A percentile compares a stretch with the other conserved stretches of the same genome.
Evolutionary conservation across 2,888 invertebrate species (phyloP).

Genomic region (Mesoligia furuncula): DNA sequence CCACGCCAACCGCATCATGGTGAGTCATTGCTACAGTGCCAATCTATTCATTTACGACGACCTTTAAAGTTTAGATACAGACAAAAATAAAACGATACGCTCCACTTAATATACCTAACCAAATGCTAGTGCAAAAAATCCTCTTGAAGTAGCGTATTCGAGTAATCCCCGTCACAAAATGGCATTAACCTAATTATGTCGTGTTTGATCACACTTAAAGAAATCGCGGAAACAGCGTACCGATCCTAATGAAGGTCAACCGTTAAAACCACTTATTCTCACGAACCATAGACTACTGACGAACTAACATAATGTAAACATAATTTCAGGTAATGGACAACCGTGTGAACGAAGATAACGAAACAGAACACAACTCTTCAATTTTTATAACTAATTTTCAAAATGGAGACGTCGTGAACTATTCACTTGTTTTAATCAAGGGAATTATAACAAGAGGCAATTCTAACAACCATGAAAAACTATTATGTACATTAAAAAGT

Average conservation of each 20-base stretch:
- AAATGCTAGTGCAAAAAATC: constrained; percentile 55
- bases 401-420: constrained; percentile 91
- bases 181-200: constrained; percentile 76
- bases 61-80: constrained; percentile 75
- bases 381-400: constrained; percentile 91
- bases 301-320: constrained; percentile 67
- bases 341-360: constrained; percentile 83
- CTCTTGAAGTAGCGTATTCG: constrained; percentile 32
- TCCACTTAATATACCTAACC: constrained; percentile 62
- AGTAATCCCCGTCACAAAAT: constrained; percentile 53
- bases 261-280: constrained; percentile 54
- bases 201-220: constrained; percentile 70
- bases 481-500: constrained; percentile 83
- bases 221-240: constrained; percentile 72
- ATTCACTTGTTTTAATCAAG: constrained; percentile 91
- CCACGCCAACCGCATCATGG: constrained; percentile 88
- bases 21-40: constrained; percentile 88
- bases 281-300: too few species aligned
- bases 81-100: constrained; percentile 73
- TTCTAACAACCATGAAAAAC: constrained; percentile 83
- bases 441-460: constrained; percentile 89
- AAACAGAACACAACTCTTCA: constrained; percentile 84
- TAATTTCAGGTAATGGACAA: constrained; percentile 90
- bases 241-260: constrained; percentile 73
- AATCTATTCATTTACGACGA: constrained; percentile 85